Evolutionary conservation across 2,888 invertebrate species (phyloP).

Genomic region (Heliconius aoede): DNA sequence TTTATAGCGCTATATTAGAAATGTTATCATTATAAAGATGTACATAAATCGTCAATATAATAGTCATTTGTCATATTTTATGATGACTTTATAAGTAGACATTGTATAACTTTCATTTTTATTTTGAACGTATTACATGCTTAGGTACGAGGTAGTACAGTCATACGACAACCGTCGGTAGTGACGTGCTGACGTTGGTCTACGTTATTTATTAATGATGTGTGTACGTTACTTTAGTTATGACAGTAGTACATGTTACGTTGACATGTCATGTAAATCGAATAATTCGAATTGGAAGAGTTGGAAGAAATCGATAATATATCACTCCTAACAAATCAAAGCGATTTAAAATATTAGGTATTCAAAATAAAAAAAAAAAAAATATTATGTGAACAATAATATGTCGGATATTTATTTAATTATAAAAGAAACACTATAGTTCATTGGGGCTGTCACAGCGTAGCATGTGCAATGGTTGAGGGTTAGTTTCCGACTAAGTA

Average conservation of each 20-base stretch:
- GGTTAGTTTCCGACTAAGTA: background rate
- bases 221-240: background rate
- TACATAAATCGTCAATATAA: background rate
- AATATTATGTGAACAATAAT: no score
- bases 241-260: background rate
- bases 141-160: background rate
- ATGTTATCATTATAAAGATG: background rate
- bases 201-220: constrained; percentile 7
- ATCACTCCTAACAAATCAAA: no score
- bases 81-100: constrained; percentile 21
- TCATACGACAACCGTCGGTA: background rate
- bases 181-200: no score
- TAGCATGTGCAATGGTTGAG: background rate
- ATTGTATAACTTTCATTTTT: constrained; percentile 32
- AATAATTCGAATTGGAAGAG: no score
- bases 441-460: no score
- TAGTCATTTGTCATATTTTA: background rate
- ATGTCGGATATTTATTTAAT: no score
- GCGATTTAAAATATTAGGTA: no score
- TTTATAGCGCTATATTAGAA: background rate
- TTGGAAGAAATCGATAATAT: no score
- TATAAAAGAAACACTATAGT: no score
- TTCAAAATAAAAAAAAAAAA: no score
- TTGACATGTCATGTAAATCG: no score
- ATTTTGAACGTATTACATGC: constrained; percentile 29